These are phyloP conservation scores for Cylas formicarius DNA, from an alignment of 1,140 invertebrate species.

Conservation along the genomic window DNA sequence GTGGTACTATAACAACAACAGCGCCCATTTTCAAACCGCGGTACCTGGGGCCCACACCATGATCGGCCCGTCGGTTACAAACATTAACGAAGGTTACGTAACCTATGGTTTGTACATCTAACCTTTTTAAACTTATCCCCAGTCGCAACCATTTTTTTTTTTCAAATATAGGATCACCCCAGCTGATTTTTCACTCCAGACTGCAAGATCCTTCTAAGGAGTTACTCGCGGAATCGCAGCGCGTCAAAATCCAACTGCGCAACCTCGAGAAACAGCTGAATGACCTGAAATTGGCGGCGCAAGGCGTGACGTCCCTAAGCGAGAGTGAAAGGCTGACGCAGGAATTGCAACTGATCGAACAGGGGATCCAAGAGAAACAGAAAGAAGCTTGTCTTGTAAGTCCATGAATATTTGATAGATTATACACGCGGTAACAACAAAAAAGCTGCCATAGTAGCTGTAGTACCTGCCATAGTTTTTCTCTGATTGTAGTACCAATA, in stretches of 20 bases:
- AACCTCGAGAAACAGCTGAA: conserved; percentile 59
- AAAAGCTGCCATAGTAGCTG: too few species aligned
- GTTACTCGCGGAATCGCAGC: conserved; percentile 53
- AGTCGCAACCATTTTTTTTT: background rate
- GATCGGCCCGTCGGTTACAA: conserved; percentile 18
- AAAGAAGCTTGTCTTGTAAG: conserved; percentile 53
- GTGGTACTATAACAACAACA: conserved; percentile 45
- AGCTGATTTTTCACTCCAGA: conserved; percentile 35
- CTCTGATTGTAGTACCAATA: too few species aligned
- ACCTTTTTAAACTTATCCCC: conserved; percentile 73
- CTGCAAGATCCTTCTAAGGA: conserved; percentile 39
- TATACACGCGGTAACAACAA: too few species aligned
- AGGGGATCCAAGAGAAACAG: conserved; percentile 58
- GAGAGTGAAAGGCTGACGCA: conserved; percentile 54
- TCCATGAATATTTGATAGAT: too few species aligned
- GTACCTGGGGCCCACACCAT: conserved; percentile 24
- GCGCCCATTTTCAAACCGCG: conserved; percentile 20
- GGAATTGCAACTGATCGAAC: conserved; percentile 59
- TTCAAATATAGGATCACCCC: conserved; percentile 39
- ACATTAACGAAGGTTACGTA: conserved; percentile 22
- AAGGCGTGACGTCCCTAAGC: conserved; percentile 43
- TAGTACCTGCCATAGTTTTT: too few species aligned
- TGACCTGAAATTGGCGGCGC: conserved; percentile 51
- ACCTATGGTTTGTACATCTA: conserved; percentile 28
- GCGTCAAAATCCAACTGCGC: conserved; percentile 56